Evolutionary conservation across 2,888 invertebrate genomes (phyloP), one percentile per base, ranked within the genome.

Genomic region (Rhyacophila evoluta): DNA sequence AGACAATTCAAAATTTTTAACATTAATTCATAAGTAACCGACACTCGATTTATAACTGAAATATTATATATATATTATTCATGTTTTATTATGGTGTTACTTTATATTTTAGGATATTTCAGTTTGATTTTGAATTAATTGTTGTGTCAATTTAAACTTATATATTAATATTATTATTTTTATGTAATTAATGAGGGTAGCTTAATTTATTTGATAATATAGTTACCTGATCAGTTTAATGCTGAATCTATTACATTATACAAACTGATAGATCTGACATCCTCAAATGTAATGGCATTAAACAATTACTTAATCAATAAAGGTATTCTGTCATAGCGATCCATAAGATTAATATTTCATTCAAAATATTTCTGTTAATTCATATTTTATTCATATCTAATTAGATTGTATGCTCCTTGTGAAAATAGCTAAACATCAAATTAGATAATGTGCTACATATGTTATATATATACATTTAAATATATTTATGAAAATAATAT

Each of bases 211-310:
- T 41, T 41, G 15, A 15, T 6, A 19, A 41, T 19, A 15, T 41
- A 15, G 41, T 41, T 41, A 19, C 41, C 41, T 41, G 41, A 41
- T 41, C 2, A 2, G 41, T 5, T n/a, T 41, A 11, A 19, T 25
- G 2, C 25, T 10, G 12, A 33, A 33, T 33, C 29, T 2, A 25
- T 25, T 55, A n/a, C n/a, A n/a, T n/a, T n/a, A n/a, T n/a, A n/a
- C n/a, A n/a, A n/a, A n/a, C n/a, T n/a, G n/a, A n/a, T n/a, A 25
- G 55, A 55, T 55, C 55, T 55, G 55, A 55, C 55, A 55, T 55
- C 19, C 10, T 55, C 25, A 55, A 55, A 25, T 25, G 4, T 8
- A 55, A 19, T 55, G 19, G 55, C 15, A 55, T 55, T 55, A 10
- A 15, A 25, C 1, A 10, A 55, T 55, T 8, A 55, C 19, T 19